These are phyloP conservation scores for Rousettus leschenaultii DNA, from an alignment of 2,113 vertebrate species.

Conservation along the genomic window DNA sequence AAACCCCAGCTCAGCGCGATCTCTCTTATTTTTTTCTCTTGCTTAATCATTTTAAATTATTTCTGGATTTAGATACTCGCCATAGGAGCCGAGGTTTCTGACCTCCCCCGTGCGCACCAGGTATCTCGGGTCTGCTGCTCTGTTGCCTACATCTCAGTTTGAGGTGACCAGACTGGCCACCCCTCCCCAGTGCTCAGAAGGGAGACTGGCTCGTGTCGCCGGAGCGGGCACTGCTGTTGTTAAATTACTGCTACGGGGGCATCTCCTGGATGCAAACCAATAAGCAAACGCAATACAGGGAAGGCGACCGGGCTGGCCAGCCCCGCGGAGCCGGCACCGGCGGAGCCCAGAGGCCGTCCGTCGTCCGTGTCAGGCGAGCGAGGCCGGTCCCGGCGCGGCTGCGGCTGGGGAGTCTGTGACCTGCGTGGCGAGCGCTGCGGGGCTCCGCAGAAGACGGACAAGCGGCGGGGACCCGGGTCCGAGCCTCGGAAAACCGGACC, in stretches of 20 bases:
- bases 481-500: neutral
- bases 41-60: slow-evolving; percentile 15
- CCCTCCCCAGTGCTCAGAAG: neutral
- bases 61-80: slow-evolving; percentile 26
- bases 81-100: neutral
- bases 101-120: neutral
- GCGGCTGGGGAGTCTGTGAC: neutral
- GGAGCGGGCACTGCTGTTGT: neutral
- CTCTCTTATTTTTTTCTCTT: neutral
- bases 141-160: neutral
- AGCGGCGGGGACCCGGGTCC: neutral
- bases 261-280: slow-evolving; percentile 36
- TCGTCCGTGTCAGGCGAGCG: neutral
- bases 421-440: neutral
- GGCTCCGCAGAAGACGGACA: neutral
- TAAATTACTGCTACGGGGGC: slow-evolving; percentile 36
- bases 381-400: neutral
- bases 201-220: neutral
- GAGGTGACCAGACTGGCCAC: neutral
- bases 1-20: neutral
- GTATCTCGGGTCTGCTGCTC: neutral
- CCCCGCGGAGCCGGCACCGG: neutral
- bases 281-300: neutral
- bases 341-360: neutral
- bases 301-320: neutral